phyloP scores from a whole-genome alignment of 2,113 vertebrate genomes.

The Xiphophorus hellerii region DNA sequence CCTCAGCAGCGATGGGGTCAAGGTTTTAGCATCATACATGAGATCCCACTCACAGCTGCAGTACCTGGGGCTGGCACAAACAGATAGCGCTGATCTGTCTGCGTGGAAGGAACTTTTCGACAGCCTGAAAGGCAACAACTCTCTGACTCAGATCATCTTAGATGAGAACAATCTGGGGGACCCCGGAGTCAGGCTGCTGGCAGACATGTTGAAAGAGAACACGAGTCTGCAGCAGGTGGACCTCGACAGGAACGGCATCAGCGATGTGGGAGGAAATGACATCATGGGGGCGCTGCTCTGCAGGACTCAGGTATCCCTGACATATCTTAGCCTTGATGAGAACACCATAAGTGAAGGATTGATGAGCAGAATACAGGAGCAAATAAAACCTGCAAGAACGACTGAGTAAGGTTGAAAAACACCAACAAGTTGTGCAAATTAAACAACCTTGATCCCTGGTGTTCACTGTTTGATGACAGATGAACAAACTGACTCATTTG shows the following conservation, averaged over 20 bases:
- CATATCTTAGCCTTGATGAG: conserved; percentile 77
- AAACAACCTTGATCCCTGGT: conserved; percentile 20
- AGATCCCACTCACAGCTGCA: conserved; percentile 74
- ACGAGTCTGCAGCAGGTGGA: conserved; percentile 72
- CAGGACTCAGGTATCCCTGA: conserved; percentile 58
- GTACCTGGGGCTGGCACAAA: conserved; percentile 82
- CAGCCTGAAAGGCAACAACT: conserved; percentile 72
- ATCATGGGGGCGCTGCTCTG: conserved; percentile 72
- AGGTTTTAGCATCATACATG: conserved; percentile 75
- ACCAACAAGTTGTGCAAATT: background rate
- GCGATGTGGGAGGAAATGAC: conserved; percentile 79
- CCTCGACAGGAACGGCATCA: conserved; percentile 78
- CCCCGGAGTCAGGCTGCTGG: conserved; percentile 76
- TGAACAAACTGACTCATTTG: conserved; percentile 46
- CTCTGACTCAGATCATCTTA: conserved; percentile 76
- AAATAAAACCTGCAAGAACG: conserved; percentile 26
- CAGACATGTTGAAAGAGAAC: conserved; percentile 74
- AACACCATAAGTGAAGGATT: conserved; percentile 77
- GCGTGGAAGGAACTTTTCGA: conserved; percentile 81
- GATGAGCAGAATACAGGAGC: conserved; percentile 74
- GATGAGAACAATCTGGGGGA: conserved; percentile 81
- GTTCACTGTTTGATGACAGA: conserved; percentile 41
- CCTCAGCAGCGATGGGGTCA: conserved; percentile 72
- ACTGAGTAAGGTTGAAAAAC: background rate
- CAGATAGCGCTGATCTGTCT: conserved; percentile 54